Evolutionary conservation across 2,888 invertebrate species (phyloP).

Genomic region (Sphaerophoria rueppellii): DNA sequence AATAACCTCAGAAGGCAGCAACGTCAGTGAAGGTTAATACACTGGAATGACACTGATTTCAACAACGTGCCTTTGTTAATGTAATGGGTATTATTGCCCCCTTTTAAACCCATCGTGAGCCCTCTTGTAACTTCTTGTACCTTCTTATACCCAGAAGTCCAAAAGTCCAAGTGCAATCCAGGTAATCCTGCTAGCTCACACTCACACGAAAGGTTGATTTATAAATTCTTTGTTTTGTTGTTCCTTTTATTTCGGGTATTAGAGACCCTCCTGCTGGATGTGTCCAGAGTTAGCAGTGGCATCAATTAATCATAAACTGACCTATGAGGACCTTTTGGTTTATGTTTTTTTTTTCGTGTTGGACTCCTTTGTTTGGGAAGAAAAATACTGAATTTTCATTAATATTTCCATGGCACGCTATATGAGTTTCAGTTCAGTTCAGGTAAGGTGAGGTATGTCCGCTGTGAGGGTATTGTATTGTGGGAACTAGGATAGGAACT

Average conservation of each 20-base stretch:
- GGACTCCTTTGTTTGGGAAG: slow-evolving; percentile 47
- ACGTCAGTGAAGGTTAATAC: slow-evolving; percentile 63
- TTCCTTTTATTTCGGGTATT: slow-evolving; percentile 54
- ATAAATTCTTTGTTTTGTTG: slow-evolving; percentile 32
- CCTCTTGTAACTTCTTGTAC: background rate
- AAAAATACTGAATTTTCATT: slow-evolving; percentile 60
- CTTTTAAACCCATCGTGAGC: slow-evolving; percentile 15
- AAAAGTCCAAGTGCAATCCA: slow-evolving; percentile 30
- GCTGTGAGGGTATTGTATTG: slow-evolving; percentile 10
- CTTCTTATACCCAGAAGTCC: background rate
- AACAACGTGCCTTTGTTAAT: slow-evolving; percentile 72
- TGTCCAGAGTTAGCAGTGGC: slow-evolving; percentile 59
- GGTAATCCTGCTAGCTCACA: slow-evolving; percentile 60
- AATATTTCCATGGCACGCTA: slow-evolving; percentile 63
- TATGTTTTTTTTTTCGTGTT: slow-evolving; percentile 27
- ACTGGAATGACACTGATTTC: slow-evolving; percentile 70
- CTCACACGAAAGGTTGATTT: slow-evolving; percentile 51
- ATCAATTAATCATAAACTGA: slow-evolving; percentile 74
- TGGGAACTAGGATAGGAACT: slow-evolving; percentile 39
- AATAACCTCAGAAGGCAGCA: slow-evolving; percentile 52
- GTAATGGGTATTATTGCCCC: slow-evolving; percentile 67
- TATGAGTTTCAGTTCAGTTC: background rate
- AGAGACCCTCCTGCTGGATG: slow-evolving; percentile 30
- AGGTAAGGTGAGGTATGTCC: background rate
- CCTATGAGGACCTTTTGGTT: slow-evolving; percentile 69